Evolutionary conservation across 1,140 invertebrate species (phyloP), one percentile per base, ranked within the genome.

Genomic region (Glomeris maerens): DNA sequence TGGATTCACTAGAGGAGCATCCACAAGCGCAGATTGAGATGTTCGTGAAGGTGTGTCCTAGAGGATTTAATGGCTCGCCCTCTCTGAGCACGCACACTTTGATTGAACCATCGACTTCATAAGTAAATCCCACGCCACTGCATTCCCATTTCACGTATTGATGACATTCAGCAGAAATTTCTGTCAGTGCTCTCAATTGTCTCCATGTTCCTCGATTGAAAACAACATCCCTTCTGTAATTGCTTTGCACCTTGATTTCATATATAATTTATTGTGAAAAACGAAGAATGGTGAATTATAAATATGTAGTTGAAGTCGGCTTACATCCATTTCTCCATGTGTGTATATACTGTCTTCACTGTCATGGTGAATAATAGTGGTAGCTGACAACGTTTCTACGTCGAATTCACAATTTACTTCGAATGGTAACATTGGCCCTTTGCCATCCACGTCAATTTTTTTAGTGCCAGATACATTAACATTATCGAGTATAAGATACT

Each of bases 321-420:
- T n/a, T n/a, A n/a, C n/a, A n/a, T 58, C 53, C 26, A 23, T 39
- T 14, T 31, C 47, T 1, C 54, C 52, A 1, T 51, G 46, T 17
- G 57, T 58, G 17, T 56, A 61, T 1, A 61, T 50, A 2, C 46
- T 17, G 41, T 46, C 27, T 46, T 61, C 60, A 1, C 59, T 57
- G 39, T 61, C 60, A 29, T 61, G 60, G 31, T 61, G 59, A 5
- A 61, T 39, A 2, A 59, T 44, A 0, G 60, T 60, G 21, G 27
- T 49, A 1, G 58, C 55, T 4, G 48, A n/a, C 2, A 52, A 31
- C 2, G 23, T 13, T 1, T 21, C 21, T 2, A 31, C 25, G 2
- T 45, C 50, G 21, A 59, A 50, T 2, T 41, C 26, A 28, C 60
- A 61, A 14, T 55, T 47, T 3, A 58, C 60, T 13, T 14, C 40